phyloP scores from a whole-genome alignment of 2,113 vertebrate genomes.

The Carassius gibelio region DNA sequence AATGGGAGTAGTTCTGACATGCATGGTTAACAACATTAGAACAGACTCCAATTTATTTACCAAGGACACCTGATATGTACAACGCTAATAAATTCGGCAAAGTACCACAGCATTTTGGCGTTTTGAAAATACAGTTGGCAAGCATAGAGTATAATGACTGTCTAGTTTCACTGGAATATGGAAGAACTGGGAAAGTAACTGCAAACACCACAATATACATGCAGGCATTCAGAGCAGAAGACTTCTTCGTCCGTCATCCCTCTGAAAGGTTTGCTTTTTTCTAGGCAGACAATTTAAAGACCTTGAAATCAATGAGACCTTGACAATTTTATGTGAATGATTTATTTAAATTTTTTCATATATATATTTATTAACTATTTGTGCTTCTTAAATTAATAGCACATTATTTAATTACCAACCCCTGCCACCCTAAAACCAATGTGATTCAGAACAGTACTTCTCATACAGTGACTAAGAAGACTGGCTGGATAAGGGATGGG shows the following conservation, averaged over 20 bases:
- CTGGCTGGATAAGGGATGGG: constrained; percentile 51
- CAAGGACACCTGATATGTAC: background rate
- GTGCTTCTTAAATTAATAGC: constrained; percentile 76
- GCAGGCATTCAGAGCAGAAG: background rate
- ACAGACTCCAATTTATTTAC: background rate
- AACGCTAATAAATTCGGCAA: background rate
- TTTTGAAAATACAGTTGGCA: background rate
- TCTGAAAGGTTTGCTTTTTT: background rate
- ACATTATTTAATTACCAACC: constrained; percentile 70
- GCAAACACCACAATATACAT: background rate
- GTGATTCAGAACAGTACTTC: constrained; percentile 69
- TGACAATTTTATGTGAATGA: constrained; percentile 65
- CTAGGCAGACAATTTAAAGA: background rate
- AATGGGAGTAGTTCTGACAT: background rate
- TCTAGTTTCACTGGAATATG: background rate
- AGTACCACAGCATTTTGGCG: background rate
- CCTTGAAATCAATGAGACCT: background rate
- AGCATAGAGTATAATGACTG: background rate
- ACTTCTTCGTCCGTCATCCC: too few species aligned
- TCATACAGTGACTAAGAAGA: constrained; percentile 59
- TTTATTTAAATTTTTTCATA: constrained; percentile 62
- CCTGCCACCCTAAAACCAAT: constrained; percentile 71
- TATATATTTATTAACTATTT: constrained; percentile 60
- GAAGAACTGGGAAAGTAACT: background rate
- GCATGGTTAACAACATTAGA: background rate